Conservation (phyloP, 2,113 vertebrate genomes). For the Paedocypris sp. region DNA sequence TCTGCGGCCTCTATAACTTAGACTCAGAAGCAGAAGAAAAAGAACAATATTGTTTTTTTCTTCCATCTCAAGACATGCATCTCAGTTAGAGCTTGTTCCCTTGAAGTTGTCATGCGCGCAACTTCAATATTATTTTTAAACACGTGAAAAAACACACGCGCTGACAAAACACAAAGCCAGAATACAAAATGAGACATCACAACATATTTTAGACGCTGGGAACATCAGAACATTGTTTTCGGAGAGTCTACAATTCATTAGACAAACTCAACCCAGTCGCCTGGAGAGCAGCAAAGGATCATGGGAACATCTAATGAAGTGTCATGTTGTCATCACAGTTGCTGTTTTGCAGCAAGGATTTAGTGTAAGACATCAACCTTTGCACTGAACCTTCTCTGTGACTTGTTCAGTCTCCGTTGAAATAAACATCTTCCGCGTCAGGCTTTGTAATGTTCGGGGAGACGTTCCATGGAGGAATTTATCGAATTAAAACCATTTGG, state of each 20-base stretch:
- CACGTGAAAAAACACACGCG: background rate
- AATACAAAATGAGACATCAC: slow-evolving; percentile 1
- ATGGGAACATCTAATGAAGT: slow-evolving; percentile 9
- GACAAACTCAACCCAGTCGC: slow-evolving; percentile 1
- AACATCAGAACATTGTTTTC: slow-evolving; percentile 4
- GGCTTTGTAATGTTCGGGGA: too few relatives aligned
- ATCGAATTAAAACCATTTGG: too few relatives aligned
- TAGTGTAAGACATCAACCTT: slow-evolving; percentile 6
- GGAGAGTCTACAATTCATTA: background rate
- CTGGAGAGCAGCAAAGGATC: slow-evolving; percentile 1
- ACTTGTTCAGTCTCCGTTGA: background rate
- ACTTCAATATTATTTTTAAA: slow-evolving; percentile 3
- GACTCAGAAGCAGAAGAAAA: too few relatives aligned
- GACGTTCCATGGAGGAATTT: too few relatives aligned
- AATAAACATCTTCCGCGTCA: background rate
- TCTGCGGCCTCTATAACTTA: too few relatives aligned
- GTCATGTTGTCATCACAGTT: background rate
- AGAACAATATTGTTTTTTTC: too few relatives aligned
- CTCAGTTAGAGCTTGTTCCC: background rate
- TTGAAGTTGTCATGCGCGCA: background rate
- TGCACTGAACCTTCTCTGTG: background rate
- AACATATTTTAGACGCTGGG: background rate
- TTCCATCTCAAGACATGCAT: background rate
- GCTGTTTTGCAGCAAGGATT: slow-evolving; percentile 1
- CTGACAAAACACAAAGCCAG: background rate